Conservation (phyloP, 2,888 invertebrate species). For the Acanthoscelides obtectus region DNA sequence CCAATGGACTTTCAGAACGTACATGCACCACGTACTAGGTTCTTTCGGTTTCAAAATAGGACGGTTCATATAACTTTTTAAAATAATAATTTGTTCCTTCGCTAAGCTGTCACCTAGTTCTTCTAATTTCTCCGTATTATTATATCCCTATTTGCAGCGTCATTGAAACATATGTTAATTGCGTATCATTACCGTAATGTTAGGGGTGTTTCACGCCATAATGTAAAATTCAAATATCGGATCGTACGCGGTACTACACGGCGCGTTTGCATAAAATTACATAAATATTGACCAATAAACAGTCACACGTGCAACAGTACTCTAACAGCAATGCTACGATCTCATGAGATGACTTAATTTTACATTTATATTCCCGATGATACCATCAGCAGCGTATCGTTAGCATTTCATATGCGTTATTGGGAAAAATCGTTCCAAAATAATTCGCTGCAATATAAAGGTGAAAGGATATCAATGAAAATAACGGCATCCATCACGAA, state of each 20-base stretch:
- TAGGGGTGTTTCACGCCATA: background rate
- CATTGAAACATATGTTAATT: background rate
- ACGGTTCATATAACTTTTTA: too few relatives aligned
- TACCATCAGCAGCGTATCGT: background rate
- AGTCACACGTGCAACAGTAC: background rate
- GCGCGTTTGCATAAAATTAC: slow-evolving; percentile 3
- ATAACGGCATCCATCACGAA: too few relatives aligned
- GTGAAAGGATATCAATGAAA: too few relatives aligned
- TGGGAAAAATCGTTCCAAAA: too few relatives aligned
- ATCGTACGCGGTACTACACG: background rate
- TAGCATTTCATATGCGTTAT: background rate
- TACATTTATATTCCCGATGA: background rate
- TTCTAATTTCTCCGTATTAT: background rate
- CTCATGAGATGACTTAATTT: background rate
- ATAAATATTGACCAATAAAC: background rate
- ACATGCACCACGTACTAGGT: too few relatives aligned
- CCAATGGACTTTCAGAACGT: too few relatives aligned
- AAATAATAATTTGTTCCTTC: too few relatives aligned
- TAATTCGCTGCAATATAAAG: too few relatives aligned
- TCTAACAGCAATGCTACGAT: background rate
- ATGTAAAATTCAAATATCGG: background rate
- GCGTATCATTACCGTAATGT: background rate
- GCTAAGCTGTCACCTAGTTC: too few relatives aligned
- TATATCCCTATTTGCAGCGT: background rate
- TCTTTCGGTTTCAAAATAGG: too few relatives aligned